Conservation (phyloP, 2,797 vertebrate species). For the Sebastes goodei region DNA sequence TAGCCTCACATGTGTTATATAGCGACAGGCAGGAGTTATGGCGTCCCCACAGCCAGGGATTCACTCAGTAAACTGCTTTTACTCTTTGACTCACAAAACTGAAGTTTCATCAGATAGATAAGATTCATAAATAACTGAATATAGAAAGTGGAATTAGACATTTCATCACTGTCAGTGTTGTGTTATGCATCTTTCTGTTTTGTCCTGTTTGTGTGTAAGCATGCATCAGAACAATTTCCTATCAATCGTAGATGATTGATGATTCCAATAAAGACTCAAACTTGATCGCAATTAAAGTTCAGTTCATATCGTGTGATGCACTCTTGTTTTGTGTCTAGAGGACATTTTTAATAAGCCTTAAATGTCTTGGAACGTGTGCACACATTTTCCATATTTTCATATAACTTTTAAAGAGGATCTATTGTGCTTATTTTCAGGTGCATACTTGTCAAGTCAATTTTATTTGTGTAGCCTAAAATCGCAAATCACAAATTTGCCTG, state of each 20-base stretch:
- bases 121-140: not conserved
- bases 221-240: not conserved
- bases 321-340: not conserved
- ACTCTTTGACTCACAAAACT: not conserved
- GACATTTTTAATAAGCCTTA: not conserved
- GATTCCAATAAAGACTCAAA: constrained; percentile 3
- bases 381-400: not conserved
- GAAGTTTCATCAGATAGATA: not conserved
- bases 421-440: not conserved
- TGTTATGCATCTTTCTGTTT: not conserved
- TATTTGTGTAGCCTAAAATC: not conserved
- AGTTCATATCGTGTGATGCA: not conserved
- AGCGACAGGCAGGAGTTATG: not conserved
- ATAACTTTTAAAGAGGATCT: not conserved
- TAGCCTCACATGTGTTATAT: not conserved
- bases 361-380: not conserved
- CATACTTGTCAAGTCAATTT: not conserved
- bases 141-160: not conserved
- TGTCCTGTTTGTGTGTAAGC: not conserved
- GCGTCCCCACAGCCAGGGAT: not conserved
- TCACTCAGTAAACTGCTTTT: not conserved
- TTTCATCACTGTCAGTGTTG: constrained; percentile 18
- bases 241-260: constrained; percentile 7
- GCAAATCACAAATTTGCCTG: too few species aligned
- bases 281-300: not conserved